Evolutionary conservation across 2,888 invertebrate genomes (phyloP).

Genomic region (Hypsopygia costalis): DNA sequence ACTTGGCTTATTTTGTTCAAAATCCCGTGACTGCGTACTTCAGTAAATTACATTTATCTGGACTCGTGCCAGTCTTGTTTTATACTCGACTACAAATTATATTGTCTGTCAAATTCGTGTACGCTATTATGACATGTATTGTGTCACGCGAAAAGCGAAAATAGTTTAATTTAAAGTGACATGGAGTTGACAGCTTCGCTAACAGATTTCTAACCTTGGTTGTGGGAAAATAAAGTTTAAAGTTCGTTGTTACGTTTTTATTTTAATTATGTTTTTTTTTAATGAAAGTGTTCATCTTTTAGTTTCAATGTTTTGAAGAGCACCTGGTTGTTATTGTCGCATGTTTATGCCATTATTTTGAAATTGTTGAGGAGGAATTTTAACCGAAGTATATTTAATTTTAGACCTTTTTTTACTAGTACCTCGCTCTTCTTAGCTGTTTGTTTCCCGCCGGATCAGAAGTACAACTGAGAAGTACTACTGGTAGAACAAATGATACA

Average conservation of each 20-base stretch:
- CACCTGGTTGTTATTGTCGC: neutral
- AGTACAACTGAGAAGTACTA: too few species aligned
- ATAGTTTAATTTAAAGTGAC: neutral
- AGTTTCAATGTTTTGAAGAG: too few species aligned
- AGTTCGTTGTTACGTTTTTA: neutral
- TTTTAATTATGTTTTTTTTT: neutral
- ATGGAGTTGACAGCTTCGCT: neutral
- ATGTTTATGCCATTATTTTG: too few species aligned
- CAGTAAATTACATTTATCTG: conserved; percentile 1
- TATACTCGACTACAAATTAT: conserved; percentile 2
- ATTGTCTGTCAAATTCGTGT: neutral
- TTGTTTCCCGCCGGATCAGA: too few species aligned
- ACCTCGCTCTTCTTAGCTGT: too few species aligned
- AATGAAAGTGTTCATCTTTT: too few species aligned
- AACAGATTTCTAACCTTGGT: neutral
- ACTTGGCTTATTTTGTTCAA: too few species aligned
- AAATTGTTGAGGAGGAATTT: too few species aligned
- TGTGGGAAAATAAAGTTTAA: neutral
- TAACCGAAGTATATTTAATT: too few species aligned
- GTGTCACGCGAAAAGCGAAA: neutral
- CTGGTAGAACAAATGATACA: too few species aligned
- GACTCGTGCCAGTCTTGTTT: conserved; percentile 1
- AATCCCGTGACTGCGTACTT: neutral
- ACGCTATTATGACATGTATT: neutral
- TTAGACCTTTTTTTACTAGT: too few species aligned